Percentiles rank a stretch among this genome's conserved stretches.
phyloP scores from a whole-genome alignment of 2,888 invertebrate genomes.

The Ariolimax columbianus region DNA sequence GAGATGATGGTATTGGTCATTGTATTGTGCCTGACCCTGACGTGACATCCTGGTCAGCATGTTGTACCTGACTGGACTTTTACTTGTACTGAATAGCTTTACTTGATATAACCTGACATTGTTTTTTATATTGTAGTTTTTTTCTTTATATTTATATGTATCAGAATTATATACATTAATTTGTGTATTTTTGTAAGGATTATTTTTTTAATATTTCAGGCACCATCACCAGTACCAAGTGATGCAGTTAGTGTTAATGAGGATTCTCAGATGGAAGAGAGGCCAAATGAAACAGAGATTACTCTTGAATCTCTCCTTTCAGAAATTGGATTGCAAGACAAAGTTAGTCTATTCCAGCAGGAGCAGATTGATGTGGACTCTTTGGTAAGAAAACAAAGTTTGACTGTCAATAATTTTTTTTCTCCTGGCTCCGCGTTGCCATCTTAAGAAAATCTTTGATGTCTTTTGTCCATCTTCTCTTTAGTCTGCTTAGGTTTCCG shows the following conservation, averaged over 20 bases:
- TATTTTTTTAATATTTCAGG: not conserved
- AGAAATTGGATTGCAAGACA: slow-evolving; percentile 75
- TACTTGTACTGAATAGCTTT: too few relatives aligned
- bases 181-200: not conserved
- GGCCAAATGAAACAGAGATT: slow-evolving; percentile 49
- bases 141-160: not conserved
- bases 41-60: too few relatives aligned
- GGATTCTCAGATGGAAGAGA: not conserved
- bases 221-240: not conserved
- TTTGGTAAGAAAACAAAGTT: slow-evolving; percentile 68
- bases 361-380: slow-evolving; percentile 79
- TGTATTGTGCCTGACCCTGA: too few relatives aligned
- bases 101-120: too few relatives aligned
- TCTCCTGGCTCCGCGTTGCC: too few relatives aligned
- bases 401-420: not conserved
- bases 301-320: slow-evolving; percentile 74
- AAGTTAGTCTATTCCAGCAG: slow-evolving; percentile 72
- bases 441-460: too few relatives aligned
- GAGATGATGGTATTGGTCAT: too few relatives aligned
- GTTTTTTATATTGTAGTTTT: too few relatives aligned
- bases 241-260: not conserved
- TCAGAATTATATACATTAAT: not conserved
- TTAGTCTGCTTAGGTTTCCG: too few relatives aligned
- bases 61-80: too few relatives aligned
- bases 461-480: too few relatives aligned